Conservation (phyloP, 2,888 invertebrate species). For the Schizotus pectinicornis region DNA sequence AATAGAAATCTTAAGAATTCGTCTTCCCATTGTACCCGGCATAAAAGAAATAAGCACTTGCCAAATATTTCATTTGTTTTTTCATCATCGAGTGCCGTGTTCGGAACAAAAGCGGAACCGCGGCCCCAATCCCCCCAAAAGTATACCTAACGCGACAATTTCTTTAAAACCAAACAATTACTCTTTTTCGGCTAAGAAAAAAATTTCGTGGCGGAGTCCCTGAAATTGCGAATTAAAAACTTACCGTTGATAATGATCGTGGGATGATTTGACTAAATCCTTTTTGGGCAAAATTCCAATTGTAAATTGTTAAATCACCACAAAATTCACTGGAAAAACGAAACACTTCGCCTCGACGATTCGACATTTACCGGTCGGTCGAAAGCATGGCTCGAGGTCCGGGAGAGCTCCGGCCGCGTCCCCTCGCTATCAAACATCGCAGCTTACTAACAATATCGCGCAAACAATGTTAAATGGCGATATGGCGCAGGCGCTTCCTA, state of each 20-base stretch:
- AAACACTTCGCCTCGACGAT: too few species aligned
- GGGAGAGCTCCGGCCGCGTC: constrained; percentile 8
- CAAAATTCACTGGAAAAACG: too few species aligned
- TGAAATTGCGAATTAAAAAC: too few species aligned
- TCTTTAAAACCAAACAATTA: not conserved
- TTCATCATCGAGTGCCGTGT: constrained; percentile 7
- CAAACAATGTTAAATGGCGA: constrained; percentile 20
- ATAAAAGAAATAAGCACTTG: constrained; percentile 23
- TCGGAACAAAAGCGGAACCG: not conserved
- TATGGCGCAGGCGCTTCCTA: constrained; percentile 25
- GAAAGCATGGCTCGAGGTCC: constrained; percentile 23
- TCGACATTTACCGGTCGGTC: not conserved
- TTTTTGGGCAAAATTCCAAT: too few species aligned
- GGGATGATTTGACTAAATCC: too few species aligned
- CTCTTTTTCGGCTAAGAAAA: too few species aligned
- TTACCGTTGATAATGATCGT: too few species aligned
- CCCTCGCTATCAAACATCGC: constrained; percentile 17
- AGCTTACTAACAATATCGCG: constrained; percentile 23
- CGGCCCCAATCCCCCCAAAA: constrained; percentile 5
- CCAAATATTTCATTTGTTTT: constrained; percentile 15
- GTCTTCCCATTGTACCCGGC: constrained; percentile 20
- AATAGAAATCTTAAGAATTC: constrained; percentile 24
- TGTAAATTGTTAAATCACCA: too few species aligned
- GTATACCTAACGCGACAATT: not conserved
- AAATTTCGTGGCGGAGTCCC: too few species aligned